Base-by-base conservation (phyloP, 2,113 vertebrate species). In the Gallinago undulata region DNA sequence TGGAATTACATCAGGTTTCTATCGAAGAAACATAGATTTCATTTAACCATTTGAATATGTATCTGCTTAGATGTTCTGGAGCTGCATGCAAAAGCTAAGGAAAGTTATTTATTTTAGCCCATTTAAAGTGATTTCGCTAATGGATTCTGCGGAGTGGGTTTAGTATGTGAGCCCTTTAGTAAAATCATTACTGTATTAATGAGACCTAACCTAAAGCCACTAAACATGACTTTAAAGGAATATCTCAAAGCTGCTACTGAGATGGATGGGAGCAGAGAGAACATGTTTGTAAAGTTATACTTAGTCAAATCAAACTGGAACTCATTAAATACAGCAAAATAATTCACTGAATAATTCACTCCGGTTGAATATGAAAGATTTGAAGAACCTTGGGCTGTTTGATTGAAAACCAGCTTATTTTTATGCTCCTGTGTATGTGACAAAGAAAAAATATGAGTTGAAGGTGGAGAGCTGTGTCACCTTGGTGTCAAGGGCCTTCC, bases 331-430 rank as follows among this genome's bases (percentile, higher is more conserved):
- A 87, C 78, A 85, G 89, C 89, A 89, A 94, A 95, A 92, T 94
- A 94, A 94, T 91, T 92, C 95, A 94, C 74, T 91, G 95, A 96
- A 96, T 91, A 94, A 96, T 96, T 95, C 84, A 91, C 94, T 94
- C 8, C 1, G 7, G 66, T 73, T 68, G 81, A 89, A 92, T 84
- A 73, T 19, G 93, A 96, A 85, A 79, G 84, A 87, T 96, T 70
- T 89, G 77, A 81, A 92, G 81, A 94, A 93, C 89, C 91, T 95
- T 94, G 89, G 89, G 74, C 82, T 83, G 77, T 91, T 91, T 96
- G 96, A 96, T 87, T 94, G 93, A 95, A 94, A 94, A 95, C 7
- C 50, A 82, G 86, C 81, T 95, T 91, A 73, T 94, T 96, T 94
- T 94, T 85, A 89, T 91, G 87, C 80, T 94, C 50, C 86, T 8